Evolutionary conservation across 2,113 vertebrate genomes (phyloP).

Genomic region (Melanocharis versteri): DNA sequence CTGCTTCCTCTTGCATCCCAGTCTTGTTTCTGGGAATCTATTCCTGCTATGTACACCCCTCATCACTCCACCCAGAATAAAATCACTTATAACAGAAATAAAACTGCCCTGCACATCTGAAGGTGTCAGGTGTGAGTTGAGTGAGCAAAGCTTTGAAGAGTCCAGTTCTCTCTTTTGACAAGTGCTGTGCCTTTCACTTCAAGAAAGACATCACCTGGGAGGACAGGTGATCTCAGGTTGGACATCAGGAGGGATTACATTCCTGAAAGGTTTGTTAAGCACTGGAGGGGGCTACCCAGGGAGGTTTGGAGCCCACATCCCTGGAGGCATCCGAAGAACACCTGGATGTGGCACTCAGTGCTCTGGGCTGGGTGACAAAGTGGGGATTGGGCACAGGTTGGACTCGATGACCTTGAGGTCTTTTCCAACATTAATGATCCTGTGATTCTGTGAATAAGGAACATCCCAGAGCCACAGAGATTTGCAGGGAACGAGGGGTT

Average conservation of each 20-base stretch:
- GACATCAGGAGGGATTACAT: neutral
- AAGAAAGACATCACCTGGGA: neutral
- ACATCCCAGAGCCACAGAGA: neutral
- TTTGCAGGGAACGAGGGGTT: neutral
- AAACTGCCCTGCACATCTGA: neutral
- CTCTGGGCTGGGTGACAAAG: neutral
- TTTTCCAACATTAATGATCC: neutral
- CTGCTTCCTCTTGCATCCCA: neutral
- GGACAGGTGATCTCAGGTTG: neutral
- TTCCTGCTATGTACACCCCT: neutral
- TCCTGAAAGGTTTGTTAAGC: neutral
- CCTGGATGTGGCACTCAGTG: neutral
- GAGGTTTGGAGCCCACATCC: neutral
- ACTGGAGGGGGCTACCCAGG: neutral
- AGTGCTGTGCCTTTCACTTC: neutral
- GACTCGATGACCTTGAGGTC: neutral
- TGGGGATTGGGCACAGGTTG: neutral
- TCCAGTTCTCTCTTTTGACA: neutral
- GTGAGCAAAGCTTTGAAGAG: neutral
- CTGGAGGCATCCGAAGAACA: neutral
- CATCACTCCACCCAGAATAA: neutral
- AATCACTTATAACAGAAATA: neutral
- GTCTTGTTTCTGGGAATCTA: neutral
- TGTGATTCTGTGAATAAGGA: neutral
- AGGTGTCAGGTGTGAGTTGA: neutral